Conservation (phyloP, 2,113 vertebrate species). For the Poecile atricapillus region DNA sequence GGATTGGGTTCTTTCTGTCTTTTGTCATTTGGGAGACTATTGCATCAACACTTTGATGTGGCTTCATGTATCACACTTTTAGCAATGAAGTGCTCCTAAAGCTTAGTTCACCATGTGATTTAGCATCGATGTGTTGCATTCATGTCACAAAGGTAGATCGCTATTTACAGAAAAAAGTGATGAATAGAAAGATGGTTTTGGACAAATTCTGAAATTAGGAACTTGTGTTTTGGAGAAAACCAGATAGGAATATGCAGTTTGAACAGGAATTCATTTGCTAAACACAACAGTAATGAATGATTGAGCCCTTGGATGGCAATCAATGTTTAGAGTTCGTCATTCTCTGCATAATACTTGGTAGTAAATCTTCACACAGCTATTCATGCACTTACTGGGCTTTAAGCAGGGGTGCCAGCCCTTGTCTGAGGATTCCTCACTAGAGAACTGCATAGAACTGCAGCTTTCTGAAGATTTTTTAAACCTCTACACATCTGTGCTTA, state of each 20-base stretch:
- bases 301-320: background rate
- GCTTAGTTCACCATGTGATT: background rate
- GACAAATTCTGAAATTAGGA: background rate
- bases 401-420: background rate
- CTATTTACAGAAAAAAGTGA: background rate
- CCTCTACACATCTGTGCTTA: background rate
- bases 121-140: background rate
- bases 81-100: background rate
- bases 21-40: background rate
- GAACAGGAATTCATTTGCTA: background rate
- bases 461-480: background rate
- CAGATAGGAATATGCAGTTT: background rate
- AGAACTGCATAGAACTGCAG: background rate
- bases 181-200: background rate
- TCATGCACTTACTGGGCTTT: background rate
- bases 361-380: background rate
- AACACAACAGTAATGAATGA: background rate
- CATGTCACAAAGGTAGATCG: background rate
- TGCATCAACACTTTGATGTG: background rate
- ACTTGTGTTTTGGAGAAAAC: background rate
- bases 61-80: background rate
- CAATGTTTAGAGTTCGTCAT: background rate
- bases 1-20: background rate
- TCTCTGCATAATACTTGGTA: background rate
- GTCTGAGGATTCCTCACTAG: background rate